A percentile compares a stretch with the other conserved stretches of the same genome.
phyloP scores from a whole-genome alignment of 2,888 invertebrate genomes.

The Bombylius discolor region DNA sequence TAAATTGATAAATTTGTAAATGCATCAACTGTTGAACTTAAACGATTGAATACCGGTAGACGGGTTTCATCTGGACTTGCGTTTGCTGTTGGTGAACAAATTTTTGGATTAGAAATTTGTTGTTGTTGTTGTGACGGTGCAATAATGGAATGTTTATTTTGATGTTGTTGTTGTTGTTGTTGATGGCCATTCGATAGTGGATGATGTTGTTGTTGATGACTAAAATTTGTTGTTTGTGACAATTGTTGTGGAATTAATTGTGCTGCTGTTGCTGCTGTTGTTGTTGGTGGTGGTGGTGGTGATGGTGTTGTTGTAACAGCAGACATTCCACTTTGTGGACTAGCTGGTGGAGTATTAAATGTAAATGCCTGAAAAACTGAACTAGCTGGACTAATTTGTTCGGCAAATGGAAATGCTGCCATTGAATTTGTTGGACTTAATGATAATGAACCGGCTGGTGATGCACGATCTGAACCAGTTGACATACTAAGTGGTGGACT shows the following conservation, averaged over 20 bases:
- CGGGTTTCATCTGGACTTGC: slow-evolving; percentile 43
- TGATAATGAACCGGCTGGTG: slow-evolving; percentile 36
- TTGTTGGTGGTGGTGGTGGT: slow-evolving; percentile 15
- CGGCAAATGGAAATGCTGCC: slow-evolving; percentile 33
- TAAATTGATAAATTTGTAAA: slow-evolving; percentile 25
- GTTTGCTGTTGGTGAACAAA: neutral
- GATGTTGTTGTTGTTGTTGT: neutral
- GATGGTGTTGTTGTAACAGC: slow-evolving; percentile 31
- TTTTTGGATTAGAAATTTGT: neutral
- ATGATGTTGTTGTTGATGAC: neutral
- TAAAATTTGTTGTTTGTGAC: neutral
- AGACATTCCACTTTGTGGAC: slow-evolving; percentile 31
- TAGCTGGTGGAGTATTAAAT: slow-evolving; percentile 32
- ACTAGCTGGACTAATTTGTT: slow-evolving; percentile 27
- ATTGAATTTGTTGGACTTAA: slow-evolving; percentile 34
- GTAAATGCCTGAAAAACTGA: slow-evolving; percentile 23
- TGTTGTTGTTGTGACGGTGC: neutral
- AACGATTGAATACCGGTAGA: slow-evolving; percentile 67
- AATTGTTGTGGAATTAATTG: slow-evolving; percentile 7
- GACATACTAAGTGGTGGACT: slow-evolving; percentile 40
- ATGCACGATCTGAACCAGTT: slow-evolving; percentile 40
- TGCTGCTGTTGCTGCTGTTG: slow-evolving; percentile 6
- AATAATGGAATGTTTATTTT: neutral
- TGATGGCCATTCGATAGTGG: neutral
- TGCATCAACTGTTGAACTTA: slow-evolving; percentile 42